Base-by-base conservation (phyloP, 2,113 vertebrate genomes). In the Erythrocercus mccallii region DNA sequence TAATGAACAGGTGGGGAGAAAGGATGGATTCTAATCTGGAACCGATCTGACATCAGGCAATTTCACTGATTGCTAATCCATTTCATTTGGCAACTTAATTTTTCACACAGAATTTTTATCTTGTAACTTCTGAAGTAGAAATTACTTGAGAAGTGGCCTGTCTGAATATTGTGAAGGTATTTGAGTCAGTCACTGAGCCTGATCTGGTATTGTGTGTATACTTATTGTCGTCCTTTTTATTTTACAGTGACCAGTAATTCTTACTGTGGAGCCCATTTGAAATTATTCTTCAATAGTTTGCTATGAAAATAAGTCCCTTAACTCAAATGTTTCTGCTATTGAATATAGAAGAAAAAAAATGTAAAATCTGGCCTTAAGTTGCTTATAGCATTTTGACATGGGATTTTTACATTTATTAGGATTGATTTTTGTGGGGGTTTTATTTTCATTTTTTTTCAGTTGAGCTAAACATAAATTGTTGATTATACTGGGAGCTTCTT, bases 1-100 rank as follows among this genome's bases (percentile, higher is more conserved):
- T 98, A 98, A 98, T 98, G 98, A 98, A 97, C 98, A 98, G 97
- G 97, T 98, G 98, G 98, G 97, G 96, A 95, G 95, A 97, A 96
- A 98, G 97, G 95, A 98, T 98, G 97, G 97, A 98, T 98, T 97
- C 96, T 96, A 97, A 96, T 98, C 93, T 94, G 96, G 97, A 97
- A 86, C 96, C 97, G 93, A 96, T 98, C 96, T 98, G 97, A 98
- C 97, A 97, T 97, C 94, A 94, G 96, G 96, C 97, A 97, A 79
- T 98, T 98, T 97, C 93, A 90, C 96, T 98, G 98, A 98, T 98
- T 96, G 60, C 97, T 98, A 98, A 98, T 98, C 98, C 96, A 94
- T 97, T 98, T 97, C 86, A 60, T 97, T 98, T 98, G 97, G 97
- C 96, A 97, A 96, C 95, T 97, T 98, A 98, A 98, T 98, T 98